Base-by-base conservation (phyloP, 2,797 vertebrate species). In the Peromyscus melanophrys region DNA sequence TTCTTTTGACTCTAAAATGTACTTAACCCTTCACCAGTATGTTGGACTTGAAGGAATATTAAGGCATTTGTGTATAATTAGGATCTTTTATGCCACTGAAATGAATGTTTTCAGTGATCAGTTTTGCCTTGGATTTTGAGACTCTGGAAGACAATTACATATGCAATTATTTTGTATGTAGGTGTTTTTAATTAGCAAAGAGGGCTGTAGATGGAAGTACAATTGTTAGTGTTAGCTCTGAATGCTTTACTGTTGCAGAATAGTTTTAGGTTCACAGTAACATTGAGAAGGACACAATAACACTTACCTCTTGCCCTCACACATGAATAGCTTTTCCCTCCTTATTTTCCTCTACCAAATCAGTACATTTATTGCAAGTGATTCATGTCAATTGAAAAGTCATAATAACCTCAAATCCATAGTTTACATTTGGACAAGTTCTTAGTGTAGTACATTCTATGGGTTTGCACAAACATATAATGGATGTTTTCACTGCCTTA, bases 1-100 rank as follows among this genome's bases (percentile, higher is more conserved):
- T 57, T 82, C 63, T 83, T 82, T 94, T 95, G 69, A 93, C 19
- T 86, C 69, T 92, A 93, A 92, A 85, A 82, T 92, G 52, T 81
- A 77, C 25, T 81, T 59, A 82, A 67, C 19, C 6, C 10, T 94
- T 90, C 43, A 90, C 25, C 13, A 92, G 59, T 88, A 94, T 29
- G 85, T 52, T 21, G 89, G 61, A 83, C 67, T 37, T 83, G 25
- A 83, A 82, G 43, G 29, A 89, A 78, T 92, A 86, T 0, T 93
- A 67, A 93, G 40, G 75, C 81, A 67, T 67, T 91, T 92, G 76
- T 86, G 57, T 69, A 61, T 69, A 93, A 93, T 80, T 84, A 94
- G 77, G 55, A 61, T 71, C 81, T 94, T 90, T 92, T 83, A 83
- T 95, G 89, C 17, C 17, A 92, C 31, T 10, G 55, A 65, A 94